A percentile compares a stretch with the other conserved stretches of the same genome.
Evolutionary conservation across 2,113 vertebrate genomes (phyloP).

Genomic region (Asarcornis scutulata): DNA sequence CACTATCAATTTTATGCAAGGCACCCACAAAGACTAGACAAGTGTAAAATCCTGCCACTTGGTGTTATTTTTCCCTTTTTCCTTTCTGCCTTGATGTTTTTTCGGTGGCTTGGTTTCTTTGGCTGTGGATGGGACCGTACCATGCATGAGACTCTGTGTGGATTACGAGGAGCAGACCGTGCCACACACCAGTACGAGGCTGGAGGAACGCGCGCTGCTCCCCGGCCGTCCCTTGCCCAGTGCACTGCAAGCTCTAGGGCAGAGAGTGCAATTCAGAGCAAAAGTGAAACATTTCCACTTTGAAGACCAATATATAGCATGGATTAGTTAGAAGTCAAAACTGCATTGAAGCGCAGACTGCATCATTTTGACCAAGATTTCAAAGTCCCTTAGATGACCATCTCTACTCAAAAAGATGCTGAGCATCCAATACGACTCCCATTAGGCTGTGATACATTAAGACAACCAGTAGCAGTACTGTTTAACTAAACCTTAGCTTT

Average conservation of each 20-base stretch:
- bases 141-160: fast-evolving
- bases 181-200: fast-evolving
- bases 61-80: neutral
- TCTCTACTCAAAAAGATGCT: neutral
- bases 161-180: neutral
- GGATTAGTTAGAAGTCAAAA: neutral
- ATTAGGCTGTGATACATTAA: neutral
- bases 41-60: neutral
- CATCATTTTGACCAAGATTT: neutral
- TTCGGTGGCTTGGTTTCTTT: neutral
- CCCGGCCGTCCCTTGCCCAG: fast-evolving
- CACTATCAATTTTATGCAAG: neutral
- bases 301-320: neutral
- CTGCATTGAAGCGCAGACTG: neutral
- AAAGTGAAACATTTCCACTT: neutral
- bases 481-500: neutral
- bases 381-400: neutral
- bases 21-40: neutral
- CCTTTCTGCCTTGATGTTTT: neutral
- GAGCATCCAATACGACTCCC: neutral
- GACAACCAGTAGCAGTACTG: neutral
- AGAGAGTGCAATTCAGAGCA: fast-evolving
- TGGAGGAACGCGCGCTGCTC: fast-evolving
- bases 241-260: fast-evolving
- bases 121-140: neutral